Evolutionary conservation across 53 echinoderm and acorn worm genomes (phyloP), one percentile per base, ranked within the genome.

Genomic region (Apostichopus leukothele): DNA sequence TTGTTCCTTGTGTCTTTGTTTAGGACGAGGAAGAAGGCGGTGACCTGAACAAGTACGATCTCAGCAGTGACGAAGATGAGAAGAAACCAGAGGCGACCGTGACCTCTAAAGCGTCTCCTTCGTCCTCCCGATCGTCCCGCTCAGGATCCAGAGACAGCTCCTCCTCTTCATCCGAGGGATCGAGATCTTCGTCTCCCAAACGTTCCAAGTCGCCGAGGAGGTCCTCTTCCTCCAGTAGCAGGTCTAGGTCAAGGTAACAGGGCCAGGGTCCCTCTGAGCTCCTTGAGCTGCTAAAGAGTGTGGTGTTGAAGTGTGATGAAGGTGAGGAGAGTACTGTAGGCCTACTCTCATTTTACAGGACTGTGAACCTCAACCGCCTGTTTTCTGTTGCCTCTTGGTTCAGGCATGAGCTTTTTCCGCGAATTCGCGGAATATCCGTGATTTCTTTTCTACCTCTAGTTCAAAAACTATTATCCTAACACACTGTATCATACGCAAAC

Each of bases 191-290:
- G n/a, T 91, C 88, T 19, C 83, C 83, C 75, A 91, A 90, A 8
- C 52, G 81, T 7, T 92, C 95, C 13, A 90, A 75, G 6, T 92
- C 90, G 4, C 93, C 91, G 1, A 93, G 93, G 51, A 86, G 93
- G 60, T 67, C 90, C 53, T 90, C 92, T 51, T 91, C 93, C 19
- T 53, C 80, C 20, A 92, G 91, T 57, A 88, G 93, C 91, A 79
- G 91, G 74, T 94, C 96, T 74, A 93, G 96, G 96, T 96, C 95
- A 91, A 95, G 95, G 95, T 95, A 95, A 95, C 92, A 86, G 88
- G 90, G 68, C 78, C 73, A 12, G 68, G 67, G 86, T 73, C 73
- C 86, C 73, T 51, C 27, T 3, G 6, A 12, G 71, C 27, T 9
- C 50, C 6, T 26, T 75, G 88, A 4, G 20, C n/a, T n/a, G 51